These are phyloP conservation scores for Parambassis ranga DNA, from an alignment of 2,797 vertebrate species.

Conservation along the genomic window DNA sequence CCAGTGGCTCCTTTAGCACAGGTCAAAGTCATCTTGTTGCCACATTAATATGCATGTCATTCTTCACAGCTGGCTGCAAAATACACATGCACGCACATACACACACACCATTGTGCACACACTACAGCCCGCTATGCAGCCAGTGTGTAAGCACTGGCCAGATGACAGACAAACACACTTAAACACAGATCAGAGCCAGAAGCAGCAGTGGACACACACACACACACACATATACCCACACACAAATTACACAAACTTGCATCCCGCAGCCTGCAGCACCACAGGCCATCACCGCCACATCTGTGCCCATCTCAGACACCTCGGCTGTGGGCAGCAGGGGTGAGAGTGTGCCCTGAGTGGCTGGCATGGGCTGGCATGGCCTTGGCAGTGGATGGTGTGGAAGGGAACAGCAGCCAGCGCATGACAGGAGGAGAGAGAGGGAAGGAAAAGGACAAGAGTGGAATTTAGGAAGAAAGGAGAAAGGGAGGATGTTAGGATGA, in stretches of 20 bases:
- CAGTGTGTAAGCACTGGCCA: conserved; percentile 59
- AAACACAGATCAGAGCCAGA: conserved; percentile 68
- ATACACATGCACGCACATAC: conserved; percentile 26
- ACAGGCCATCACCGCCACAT: conserved; percentile 75
- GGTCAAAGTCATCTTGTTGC: conserved; percentile 70
- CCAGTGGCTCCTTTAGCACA: conserved; percentile 54
- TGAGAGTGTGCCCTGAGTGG: conserved; percentile 72
- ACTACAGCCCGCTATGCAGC: conserved; percentile 38
- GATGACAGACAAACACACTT: conserved; percentile 69
- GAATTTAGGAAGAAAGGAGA: conserved; percentile 10
- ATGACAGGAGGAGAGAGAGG: conserved; percentile 44
- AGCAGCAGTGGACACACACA: conserved; percentile 42
- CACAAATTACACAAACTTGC: conserved; percentile 60
- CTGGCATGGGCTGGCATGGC: conserved; percentile 68
- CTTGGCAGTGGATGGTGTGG: conserved; percentile 58
- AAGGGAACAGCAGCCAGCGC: conserved; percentile 61
- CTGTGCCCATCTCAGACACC: conserved; percentile 80
- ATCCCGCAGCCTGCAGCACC: conserved; percentile 69
- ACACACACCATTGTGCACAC: neutral
- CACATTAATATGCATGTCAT: conserved; percentile 67
- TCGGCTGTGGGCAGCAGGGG: conserved; percentile 67
- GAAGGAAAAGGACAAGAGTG: neutral
- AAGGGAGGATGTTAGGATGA: neutral
- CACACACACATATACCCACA: conserved; percentile 17
- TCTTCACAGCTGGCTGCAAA: conserved; percentile 69